Evolutionary conservation across 2,888 invertebrate genomes (phyloP), one percentile per base, ranked within the genome.

Genomic region (Cosmorhoe ocellata): DNA sequence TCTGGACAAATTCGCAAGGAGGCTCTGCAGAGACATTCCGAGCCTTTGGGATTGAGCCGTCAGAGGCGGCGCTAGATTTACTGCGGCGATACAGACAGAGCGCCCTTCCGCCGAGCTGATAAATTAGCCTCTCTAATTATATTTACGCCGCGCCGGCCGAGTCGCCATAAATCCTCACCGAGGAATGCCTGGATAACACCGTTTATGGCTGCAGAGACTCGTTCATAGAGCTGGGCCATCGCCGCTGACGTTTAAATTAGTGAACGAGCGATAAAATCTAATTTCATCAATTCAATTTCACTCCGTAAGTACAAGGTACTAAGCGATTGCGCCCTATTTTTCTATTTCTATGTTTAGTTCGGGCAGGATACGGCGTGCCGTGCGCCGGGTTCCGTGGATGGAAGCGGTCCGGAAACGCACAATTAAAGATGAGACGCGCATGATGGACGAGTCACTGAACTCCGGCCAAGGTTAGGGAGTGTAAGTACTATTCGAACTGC

Each of bases 91-190:
- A 82, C 76, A 73, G 74, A 82, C 76, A 73, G 74, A 70, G 81
- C 79, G 84, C 85, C 84, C 87, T 85, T 87, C 87, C 86, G 81
- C 79, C 76, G 81, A 67, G 66, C 84, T 87, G 87, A 89, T 86
- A 87, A 86, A 89, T 42, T 88, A 80, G 84, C 82, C 80, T 73
- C 83, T 87, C 83, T 89, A 88, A 89, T 89, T 89, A 89, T 89
- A 89, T 88, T 89, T 88, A 90, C 88, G 84, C 84, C 80, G 85
- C 81, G 83, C 80, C 84, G 76, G 75, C 69, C 80, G 83, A 76
- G 80, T 74, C 73, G 75, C 81, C 73, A 86, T 89, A 88, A 87
- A 88, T 89, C 79, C 76, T 62, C 70, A 59, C 57, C 53, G 59
- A 63, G 79, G 84, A 80, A 84, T 85, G 82, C 72, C 68, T 76